Percentiles rank a stretch among this genome's conserved stretches.
phyloP scores from a whole-genome alignment of 2,113 vertebrate genomes.

The Apaloderma vittatum region DNA sequence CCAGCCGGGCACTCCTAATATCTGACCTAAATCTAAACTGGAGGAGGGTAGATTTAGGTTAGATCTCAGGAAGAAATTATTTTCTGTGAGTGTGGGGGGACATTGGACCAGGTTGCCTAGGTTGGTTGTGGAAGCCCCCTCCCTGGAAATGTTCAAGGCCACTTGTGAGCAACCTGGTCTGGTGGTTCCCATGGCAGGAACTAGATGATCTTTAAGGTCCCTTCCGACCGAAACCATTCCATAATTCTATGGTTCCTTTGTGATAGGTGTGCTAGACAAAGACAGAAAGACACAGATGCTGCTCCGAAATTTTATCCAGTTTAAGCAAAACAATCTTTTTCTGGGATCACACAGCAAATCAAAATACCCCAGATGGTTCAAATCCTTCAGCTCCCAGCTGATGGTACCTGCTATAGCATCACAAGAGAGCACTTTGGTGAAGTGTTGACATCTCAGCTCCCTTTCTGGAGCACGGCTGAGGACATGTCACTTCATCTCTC shows the following conservation, averaged over 20 bases:
- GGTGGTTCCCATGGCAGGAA: no score
- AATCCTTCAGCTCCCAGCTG: not conserved
- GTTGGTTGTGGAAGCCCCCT: no score
- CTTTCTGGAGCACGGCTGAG: not conserved
- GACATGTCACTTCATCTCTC: not conserved
- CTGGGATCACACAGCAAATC: not conserved
- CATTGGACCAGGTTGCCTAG: no score
- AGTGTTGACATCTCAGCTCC: not conserved
- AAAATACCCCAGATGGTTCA: not conserved
- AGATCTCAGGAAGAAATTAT: no score
- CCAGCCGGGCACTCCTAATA: accelerated
- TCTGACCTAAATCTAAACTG: no score
- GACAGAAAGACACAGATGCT: not conserved
- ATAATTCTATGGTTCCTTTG: no score
- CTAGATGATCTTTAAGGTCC: no score
- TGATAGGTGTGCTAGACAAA: not conserved
- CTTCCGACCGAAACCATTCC: no score
- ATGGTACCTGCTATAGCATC: not conserved
- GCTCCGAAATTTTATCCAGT: not conserved
- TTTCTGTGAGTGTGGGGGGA: no score
- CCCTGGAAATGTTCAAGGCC: no score
- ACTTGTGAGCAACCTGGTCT: no score
- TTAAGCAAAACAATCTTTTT: not conserved
- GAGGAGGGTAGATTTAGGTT: no score
- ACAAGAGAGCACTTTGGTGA: accelerated